These are phyloP conservation scores for Hystrix cristata DNA, from an alignment of 2,113 vertebrate species.

Conservation along the genomic window DNA sequence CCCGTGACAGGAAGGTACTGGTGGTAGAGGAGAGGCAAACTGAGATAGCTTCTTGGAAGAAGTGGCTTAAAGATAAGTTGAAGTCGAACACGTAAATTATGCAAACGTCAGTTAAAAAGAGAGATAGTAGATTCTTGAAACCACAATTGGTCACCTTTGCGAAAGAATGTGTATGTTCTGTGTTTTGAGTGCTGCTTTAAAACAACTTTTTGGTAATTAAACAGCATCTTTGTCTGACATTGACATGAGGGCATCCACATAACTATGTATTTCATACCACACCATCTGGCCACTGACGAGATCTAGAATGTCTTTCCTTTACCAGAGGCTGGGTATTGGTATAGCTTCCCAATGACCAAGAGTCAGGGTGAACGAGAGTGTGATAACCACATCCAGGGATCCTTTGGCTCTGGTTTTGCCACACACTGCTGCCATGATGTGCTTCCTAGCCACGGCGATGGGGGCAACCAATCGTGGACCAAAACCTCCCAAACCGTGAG, in stretches of 20 bases:
- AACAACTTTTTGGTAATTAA: not conserved
- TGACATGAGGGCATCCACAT: not conserved
- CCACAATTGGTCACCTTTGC: not conserved
- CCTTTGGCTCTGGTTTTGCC: not conserved
- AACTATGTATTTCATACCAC: not conserved
- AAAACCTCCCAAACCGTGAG: not conserved
- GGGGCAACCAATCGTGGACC: not conserved
- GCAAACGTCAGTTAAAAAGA: not conserved
- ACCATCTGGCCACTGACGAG: not conserved
- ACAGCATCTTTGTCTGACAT: not conserved
- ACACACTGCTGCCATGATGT: not conserved
- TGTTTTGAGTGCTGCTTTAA: not conserved
- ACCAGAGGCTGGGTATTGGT: not conserved
- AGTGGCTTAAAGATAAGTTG: not conserved
- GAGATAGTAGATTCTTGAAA: not conserved
- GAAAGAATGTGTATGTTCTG: not conserved
- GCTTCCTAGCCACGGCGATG: no score
- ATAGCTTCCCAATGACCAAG: not conserved
- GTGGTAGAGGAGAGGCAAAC: not conserved
- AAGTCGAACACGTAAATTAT: not conserved
- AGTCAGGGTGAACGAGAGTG: not conserved
- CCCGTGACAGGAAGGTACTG: not conserved
- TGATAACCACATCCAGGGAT: not conserved
- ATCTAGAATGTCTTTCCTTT: not conserved
- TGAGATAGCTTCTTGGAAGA: not conserved